Conservation (phyloP, 2,888 invertebrate genomes). For the Drosophila stalkeri region DNA sequence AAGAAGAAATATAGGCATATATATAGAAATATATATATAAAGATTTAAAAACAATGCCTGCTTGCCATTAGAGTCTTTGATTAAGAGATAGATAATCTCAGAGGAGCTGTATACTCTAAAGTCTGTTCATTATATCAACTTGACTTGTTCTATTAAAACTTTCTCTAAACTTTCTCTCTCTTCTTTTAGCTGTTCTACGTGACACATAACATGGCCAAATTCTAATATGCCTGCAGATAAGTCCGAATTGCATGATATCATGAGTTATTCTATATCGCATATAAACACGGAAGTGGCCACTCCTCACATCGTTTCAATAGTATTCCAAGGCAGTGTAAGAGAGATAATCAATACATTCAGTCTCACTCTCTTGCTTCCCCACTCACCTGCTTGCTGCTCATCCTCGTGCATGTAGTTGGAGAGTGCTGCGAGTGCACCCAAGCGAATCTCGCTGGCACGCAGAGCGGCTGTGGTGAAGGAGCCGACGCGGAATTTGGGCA, state of each 20-base stretch:
- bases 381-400: slow-evolving; percentile 83
- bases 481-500: slow-evolving; percentile 89
- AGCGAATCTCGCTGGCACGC: slow-evolving; percentile 81
- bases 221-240: neutral
- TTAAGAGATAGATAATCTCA: too few relatives aligned
- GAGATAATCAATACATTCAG: neutral
- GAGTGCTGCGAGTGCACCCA: slow-evolving; percentile 84
- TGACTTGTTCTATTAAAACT: too few relatives aligned
- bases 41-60: too few relatives aligned
- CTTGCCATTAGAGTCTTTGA: too few relatives aligned
- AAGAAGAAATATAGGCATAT: too few relatives aligned
- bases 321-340: neutral
- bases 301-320: slow-evolving; percentile 16
- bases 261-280: neutral
- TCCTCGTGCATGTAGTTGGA: slow-evolving; percentile 84
- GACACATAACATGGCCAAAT: neutral
- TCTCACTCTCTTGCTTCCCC: too few relatives aligned
- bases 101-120: too few relatives aligned
- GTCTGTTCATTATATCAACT: too few relatives aligned
- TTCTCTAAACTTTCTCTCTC: too few relatives aligned
- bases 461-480: slow-evolving; percentile 85
- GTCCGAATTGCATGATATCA: slow-evolving; percentile 21
- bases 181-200: slow-evolving; percentile 1
- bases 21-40: too few relatives aligned
- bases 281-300: slow-evolving; percentile 1